Percentiles rank a stretch among this genome's conserved stretches.
Conservation (phyloP, 2,113 vertebrate species). For the Apteryx owenii region DNA sequence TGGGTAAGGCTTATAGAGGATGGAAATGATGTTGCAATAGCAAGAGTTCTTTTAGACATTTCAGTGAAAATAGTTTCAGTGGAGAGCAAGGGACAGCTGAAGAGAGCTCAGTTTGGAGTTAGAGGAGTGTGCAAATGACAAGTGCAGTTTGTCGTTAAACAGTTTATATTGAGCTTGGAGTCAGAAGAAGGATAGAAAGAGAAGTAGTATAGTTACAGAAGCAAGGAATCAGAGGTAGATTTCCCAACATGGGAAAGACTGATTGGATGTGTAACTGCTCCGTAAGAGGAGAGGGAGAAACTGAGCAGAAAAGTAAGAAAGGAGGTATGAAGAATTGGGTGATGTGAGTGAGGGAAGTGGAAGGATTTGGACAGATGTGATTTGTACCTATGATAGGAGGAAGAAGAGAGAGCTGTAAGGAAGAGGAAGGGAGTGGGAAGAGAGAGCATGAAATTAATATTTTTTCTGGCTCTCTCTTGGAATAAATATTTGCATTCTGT, state of each 20-base stretch:
- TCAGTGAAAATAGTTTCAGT: neutral
- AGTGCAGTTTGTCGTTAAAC: neutral
- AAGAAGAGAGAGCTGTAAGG: conserved; percentile 1
- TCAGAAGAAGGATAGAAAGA: neutral
- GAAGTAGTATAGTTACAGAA: neutral
- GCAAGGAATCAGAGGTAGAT: neutral
- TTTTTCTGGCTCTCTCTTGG: conserved; percentile 43
- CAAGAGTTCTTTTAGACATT: neutral
- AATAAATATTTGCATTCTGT: conserved; percentile 62
- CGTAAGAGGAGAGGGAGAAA: neutral
- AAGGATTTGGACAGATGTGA: neutral
- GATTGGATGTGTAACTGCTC: neutral
- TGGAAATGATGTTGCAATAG: neutral
- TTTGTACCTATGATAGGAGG: neutral
- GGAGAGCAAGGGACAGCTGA: neutral
- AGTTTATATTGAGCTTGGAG: neutral
- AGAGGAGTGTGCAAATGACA: neutral
- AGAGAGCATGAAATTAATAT: conserved; percentile 18
- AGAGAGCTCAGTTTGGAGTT: neutral
- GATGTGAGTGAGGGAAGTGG: neutral
- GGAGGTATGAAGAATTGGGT: neutral
- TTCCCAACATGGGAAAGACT: neutral
- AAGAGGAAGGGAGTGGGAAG: conserved; percentile 39
- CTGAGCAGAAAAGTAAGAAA: neutral
- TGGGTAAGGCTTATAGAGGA: fast-evolving